Evolutionary conservation across 1,140 invertebrate genomes (phyloP).

Genomic region (Achroia grisella): DNA sequence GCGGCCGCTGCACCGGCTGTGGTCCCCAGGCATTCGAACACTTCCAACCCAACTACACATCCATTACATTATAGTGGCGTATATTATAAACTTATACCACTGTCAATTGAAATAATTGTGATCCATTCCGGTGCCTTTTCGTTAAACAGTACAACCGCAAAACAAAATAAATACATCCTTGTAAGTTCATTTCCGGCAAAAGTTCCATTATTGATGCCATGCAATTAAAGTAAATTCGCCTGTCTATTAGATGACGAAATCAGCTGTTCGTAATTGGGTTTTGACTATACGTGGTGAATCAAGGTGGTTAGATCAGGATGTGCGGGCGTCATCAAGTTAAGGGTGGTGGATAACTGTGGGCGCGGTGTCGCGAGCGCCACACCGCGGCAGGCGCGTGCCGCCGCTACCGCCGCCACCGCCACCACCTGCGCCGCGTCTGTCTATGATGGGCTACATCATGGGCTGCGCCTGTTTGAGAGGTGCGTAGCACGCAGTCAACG

Average conservation of each 20-base stretch:
- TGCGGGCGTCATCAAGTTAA: slow-evolving; percentile 30
- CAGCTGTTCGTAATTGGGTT: too few species aligned
- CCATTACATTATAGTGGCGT: background rate
- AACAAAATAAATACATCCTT: slow-evolving; percentile 1
- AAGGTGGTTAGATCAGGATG: slow-evolving; percentile 2
- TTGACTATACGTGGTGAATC: background rate
- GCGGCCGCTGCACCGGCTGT: slow-evolving; percentile 45
- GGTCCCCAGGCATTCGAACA: slow-evolving; percentile 9
- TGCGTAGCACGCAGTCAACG: slow-evolving; percentile 52
- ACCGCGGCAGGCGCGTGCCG: slow-evolving; percentile 66
- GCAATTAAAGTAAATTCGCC: too few species aligned
- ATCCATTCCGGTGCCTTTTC: too few species aligned
- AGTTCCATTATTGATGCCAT: too few species aligned
- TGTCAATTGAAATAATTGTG: background rate
- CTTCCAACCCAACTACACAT: background rate
- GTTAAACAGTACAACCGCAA: too few species aligned
- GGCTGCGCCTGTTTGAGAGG: slow-evolving; percentile 91
- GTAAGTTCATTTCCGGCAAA: too few species aligned
- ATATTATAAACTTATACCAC: slow-evolving; percentile 1
- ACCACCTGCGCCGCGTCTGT: slow-evolving; percentile 59
- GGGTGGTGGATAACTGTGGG: slow-evolving; percentile 37
- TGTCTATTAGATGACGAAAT: background rate
- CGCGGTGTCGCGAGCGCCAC: slow-evolving; percentile 60
- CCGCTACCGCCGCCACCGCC: slow-evolving; percentile 52
- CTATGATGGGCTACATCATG: slow-evolving; percentile 93